Conservation (phyloP, 37 sponge, comb jelly and placozoan species). For the Crambe crambe region DNA sequence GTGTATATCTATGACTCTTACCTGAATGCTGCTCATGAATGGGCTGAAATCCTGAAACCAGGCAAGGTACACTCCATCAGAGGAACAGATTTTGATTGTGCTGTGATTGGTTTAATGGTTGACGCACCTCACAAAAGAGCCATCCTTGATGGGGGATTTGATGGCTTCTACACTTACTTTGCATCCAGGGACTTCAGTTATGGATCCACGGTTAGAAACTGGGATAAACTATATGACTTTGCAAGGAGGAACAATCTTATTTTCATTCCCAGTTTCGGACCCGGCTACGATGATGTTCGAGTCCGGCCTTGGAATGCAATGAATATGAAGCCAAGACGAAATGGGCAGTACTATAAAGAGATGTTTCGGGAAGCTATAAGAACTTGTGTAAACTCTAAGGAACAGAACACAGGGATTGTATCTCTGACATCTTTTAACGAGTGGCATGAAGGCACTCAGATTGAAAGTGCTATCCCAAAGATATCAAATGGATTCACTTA, state of each 20-base stretch:
- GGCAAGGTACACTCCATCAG: conserved; percentile 51
- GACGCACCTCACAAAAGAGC: conserved; percentile 20
- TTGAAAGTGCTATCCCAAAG: conserved; percentile 79
- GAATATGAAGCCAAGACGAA: conserved; percentile 38
- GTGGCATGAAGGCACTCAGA: conserved; percentile 96
- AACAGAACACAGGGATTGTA: conserved; percentile 29
- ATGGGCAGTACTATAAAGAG: conserved; percentile 65
- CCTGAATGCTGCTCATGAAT: conserved; percentile 43
- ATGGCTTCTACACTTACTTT: conserved; percentile 95
- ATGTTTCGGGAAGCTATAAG: conserved; percentile 39
- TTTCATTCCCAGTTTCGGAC: conserved; percentile 89
- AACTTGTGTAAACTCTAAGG: not conserved
- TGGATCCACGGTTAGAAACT: conserved; percentile 67
- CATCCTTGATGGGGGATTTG: conserved; percentile 67
- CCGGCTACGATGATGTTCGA: conserved; percentile 82
- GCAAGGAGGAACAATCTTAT: conserved; percentile 52
- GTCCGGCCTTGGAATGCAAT: conserved; percentile 84
- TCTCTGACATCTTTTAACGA: conserved; percentile 92
- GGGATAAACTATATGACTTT: conserved; percentile 48
- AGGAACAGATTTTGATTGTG: conserved; percentile 55
- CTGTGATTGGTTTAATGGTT: conserved; percentile 65
- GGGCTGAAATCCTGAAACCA: conserved; percentile 58
- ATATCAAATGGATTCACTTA: conserved; percentile 7
- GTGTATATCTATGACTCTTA: conserved; percentile 90
- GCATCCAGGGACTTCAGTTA: conserved; percentile 76